Percentiles rank a stretch among this genome's conserved stretches.
Evolutionary conservation across 2,113 vertebrate genomes (phyloP).

Genomic region (Eclectus roratus): DNA sequence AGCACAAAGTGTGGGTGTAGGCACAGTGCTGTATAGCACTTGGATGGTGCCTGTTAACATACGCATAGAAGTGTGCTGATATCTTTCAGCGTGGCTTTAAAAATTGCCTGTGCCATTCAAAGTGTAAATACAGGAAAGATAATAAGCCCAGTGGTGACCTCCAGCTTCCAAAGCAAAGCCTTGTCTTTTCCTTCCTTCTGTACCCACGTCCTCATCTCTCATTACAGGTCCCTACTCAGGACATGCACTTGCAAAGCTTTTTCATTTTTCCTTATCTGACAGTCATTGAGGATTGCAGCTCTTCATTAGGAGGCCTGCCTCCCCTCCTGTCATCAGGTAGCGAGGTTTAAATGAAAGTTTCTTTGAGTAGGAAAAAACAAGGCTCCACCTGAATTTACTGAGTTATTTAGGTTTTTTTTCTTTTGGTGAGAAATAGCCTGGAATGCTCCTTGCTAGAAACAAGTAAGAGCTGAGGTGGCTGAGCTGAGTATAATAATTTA

Average conservation of each 20-base stretch:
- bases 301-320: neutral
- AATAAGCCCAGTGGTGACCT: neutral
- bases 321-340: neutral
- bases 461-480: neutral
- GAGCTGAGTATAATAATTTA: neutral
- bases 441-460: neutral
- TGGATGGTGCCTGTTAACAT: neutral
- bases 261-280: neutral
- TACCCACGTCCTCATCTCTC: accelerated
- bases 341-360: neutral
- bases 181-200: neutral
- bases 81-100: neutral
- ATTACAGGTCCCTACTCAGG: neutral
- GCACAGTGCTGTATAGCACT: neutral
- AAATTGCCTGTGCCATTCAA: neutral
- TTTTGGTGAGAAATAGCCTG: neutral
- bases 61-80: neutral
- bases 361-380: neutral
- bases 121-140: neutral
- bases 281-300: neutral
- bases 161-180: neutral
- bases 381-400: neutral
- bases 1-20: neutral
- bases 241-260: accelerated
- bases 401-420: neutral